Percentiles rank a stretch among this genome's conserved stretches.
Conservation (phyloP, 2,888 invertebrate species). For the Eucriotettix oculatus region DNA sequence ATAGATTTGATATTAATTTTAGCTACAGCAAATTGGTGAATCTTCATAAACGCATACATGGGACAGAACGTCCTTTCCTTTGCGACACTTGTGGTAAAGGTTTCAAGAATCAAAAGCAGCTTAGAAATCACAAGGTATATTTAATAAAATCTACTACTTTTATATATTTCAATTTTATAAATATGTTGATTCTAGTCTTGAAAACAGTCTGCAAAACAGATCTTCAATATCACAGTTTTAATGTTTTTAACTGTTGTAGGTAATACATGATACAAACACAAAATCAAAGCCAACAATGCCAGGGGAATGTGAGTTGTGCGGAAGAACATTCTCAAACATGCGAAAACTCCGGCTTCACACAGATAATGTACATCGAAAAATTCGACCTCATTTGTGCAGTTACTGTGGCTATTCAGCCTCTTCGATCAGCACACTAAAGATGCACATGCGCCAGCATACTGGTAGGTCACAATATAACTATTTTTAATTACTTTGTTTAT, state of each 20-base stretch:
- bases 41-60: constrained; percentile 60
- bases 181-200: neutral
- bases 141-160: neutral
- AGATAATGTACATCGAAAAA: constrained; percentile 46
- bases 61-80: constrained; percentile 39
- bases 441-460: constrained; percentile 54
- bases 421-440: constrained; percentile 43
- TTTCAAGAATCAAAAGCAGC: constrained; percentile 65
- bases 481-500: neutral
- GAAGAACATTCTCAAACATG: constrained; percentile 36
- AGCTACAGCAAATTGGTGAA: constrained; percentile 52
- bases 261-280: constrained; percentile 4
- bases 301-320: constrained; percentile 40
- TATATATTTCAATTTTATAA: neutral
- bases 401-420: constrained; percentile 50
- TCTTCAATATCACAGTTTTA: no score
- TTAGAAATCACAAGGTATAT: constrained; percentile 51
- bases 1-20: neutral
- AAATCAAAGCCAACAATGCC: constrained; percentile 14
- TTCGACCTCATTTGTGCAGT: constrained; percentile 46
- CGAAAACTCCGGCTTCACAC: constrained; percentile 36
- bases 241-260: constrained; percentile 1
- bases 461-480: constrained; percentile 29
- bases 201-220: no score
- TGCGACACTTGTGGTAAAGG: constrained; percentile 53